Evolutionary conservation across 2,888 invertebrate genomes (phyloP), one percentile per base, ranked within the genome.

Genomic region (Agonopterix arenella): DNA sequence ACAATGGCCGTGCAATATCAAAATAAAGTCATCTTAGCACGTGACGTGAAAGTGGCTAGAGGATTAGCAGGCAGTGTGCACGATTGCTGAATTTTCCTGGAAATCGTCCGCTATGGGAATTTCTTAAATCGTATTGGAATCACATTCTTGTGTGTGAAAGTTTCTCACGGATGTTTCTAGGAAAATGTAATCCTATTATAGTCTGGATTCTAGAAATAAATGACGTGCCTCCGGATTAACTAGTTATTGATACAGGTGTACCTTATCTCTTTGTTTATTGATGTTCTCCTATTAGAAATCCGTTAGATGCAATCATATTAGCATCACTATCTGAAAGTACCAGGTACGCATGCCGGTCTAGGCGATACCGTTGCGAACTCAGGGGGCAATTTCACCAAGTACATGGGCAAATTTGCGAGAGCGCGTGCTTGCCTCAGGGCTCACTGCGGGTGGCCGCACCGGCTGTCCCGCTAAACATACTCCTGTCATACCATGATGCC

Each of bases 21-120:
- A 82, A 85, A 84, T 83, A 73, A 79, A 85, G 80, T 83, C 84
- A 84, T 82, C 73, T 74, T 53, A 37, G 67, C 64, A 76, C 85
- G 84, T 84, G 84, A 78, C 70, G 56, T 54, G 82, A 73, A 76
- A 78, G 62, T 60, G 11, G 3, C 11, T 11, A 38, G 11, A n/a
- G 48, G 48, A 45, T 49, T 46, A 49, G 48, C 36, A 49, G 46
- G 46, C 51, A 37, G 36, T 10, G 8, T n/a, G 37, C 45, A 11
- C 28, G 36, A 10, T 43, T 4, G 50, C 50, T 38, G 44, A 41
- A 13, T 11, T 7, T 51, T 49, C 53, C 45, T 38, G 44, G 50
- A 50, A 50, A 45, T 40, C n/a, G 2, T 4, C n/a, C n/a, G n/a
- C 16, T 41, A 45, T 50, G 52, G 44, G 52, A 52, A 49, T n/a